These are phyloP conservation scores for Anneissia japonica DNA, from an alignment of 35 echinoderm and acorn worm genomes.

Conservation along the genomic window DNA sequence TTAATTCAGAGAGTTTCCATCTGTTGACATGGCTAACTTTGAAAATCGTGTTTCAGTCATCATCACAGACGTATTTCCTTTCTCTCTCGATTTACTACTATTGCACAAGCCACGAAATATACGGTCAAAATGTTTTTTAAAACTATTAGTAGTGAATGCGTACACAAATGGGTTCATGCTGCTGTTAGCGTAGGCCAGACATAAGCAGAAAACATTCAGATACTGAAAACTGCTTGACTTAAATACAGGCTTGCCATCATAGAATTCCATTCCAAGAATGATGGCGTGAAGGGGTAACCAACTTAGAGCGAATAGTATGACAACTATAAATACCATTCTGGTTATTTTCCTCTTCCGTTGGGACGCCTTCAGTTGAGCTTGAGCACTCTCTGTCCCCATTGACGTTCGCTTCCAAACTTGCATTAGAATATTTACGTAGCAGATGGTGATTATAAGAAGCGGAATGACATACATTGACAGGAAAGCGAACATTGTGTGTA, in stretches of 20 bases:
- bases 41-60: not conserved
- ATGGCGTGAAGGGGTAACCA: slow-evolving; percentile 72
- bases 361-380: slow-evolving; percentile 51
- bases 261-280: not conserved
- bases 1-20: not conserved
- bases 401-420: slow-evolving; percentile 81
- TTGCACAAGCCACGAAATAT: slow-evolving; percentile 27
- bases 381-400: slow-evolving; percentile 69
- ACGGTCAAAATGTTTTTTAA: slow-evolving; percentile 84
- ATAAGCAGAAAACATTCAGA: slow-evolving; percentile 11
- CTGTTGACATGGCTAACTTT: not conserved
- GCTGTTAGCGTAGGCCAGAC: slow-evolving; percentile 72
- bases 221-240: not conserved
- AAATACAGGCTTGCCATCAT: not conserved
- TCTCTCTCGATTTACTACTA: not conserved
- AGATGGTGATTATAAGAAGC: slow-evolving; percentile 61
- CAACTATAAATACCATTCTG: slow-evolving; percentile 89
- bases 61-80: not conserved
- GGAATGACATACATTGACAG: slow-evolving; percentile 74
- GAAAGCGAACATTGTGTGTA: slow-evolving; percentile 47
- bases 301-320: slow-evolving; percentile 80
- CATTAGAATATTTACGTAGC: slow-evolving; percentile 69
- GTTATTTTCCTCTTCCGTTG: slow-evolving; percentile 79
- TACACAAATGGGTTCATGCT: slow-evolving; percentile 92
- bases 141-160: slow-evolving; percentile 81